These are phyloP conservation scores for Portunus trituberculatus DNA, from an alignment of 1,140 invertebrate species.

Conservation along the genomic window DNA sequence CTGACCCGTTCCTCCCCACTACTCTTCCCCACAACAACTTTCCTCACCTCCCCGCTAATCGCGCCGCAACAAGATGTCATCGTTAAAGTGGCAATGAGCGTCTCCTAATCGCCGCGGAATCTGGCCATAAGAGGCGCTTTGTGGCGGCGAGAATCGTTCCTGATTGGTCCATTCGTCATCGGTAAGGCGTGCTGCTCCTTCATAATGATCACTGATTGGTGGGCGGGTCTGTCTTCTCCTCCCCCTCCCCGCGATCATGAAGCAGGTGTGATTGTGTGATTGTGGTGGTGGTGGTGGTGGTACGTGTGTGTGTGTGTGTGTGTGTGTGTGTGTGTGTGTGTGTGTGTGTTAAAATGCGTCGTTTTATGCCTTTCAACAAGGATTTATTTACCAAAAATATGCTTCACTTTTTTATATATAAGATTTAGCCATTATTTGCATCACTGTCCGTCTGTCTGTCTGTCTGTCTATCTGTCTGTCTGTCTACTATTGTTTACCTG, in stretches of 20 bases:
- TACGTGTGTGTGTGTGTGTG: constrained; percentile 30
- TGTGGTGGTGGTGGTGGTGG: background rate
- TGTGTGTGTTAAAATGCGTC: background rate
- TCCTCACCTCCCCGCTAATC: background rate
- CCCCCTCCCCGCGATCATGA: background rate
- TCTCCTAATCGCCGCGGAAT: background rate
- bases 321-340: constrained; percentile 40
- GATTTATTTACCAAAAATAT: no score
- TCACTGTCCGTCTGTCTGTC: background rate
- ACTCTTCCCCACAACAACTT: no score
- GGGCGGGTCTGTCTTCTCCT: background rate
- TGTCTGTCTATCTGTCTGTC: background rate
- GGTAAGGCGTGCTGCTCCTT: background rate
- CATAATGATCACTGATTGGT: background rate
- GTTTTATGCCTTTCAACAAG: no score
- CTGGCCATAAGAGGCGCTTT: background rate
- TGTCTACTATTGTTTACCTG: background rate
- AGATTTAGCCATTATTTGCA: background rate
- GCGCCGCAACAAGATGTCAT: background rate
- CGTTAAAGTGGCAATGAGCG: background rate
- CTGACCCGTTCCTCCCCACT: no score
- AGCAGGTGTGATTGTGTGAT: constrained; percentile 4
- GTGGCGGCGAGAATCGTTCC: background rate
- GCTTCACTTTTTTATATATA: no score
- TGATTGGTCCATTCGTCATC: constrained; percentile 4